Evolutionary conservation across 1,140 invertebrate species (phyloP).

Genomic region (Heliconius eleuchia): DNA sequence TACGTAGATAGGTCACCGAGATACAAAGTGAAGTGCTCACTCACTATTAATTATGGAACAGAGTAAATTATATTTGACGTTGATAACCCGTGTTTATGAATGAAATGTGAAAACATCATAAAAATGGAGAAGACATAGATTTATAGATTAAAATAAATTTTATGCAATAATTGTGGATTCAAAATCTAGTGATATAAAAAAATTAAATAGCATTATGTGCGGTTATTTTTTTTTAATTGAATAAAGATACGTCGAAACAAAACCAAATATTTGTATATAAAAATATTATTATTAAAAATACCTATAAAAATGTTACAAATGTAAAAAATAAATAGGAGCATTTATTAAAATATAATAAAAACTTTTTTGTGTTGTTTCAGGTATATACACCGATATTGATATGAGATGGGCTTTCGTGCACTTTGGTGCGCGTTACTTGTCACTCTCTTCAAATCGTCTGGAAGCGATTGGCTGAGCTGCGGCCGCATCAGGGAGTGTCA

Average conservation of each 20-base stretch:
- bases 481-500: constrained; percentile 88
- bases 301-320: too few relatives aligned
- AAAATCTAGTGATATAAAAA: too few relatives aligned
- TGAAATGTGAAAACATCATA: background rate
- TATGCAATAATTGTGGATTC: too few relatives aligned
- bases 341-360: too few relatives aligned
- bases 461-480: constrained; percentile 87
- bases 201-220: too few relatives aligned
- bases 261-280: too few relatives aligned
- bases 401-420: constrained; percentile 72
- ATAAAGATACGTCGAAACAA: too few relatives aligned
- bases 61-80: background rate
- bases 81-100: background rate
- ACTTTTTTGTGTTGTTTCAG: constrained; percentile 57
- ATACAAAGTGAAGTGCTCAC: constrained; percentile 33
- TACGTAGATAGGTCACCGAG: constrained; percentile 30
- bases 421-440: constrained; percentile 57
- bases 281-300: too few relatives aligned
- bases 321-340: too few relatives aligned
- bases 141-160: background rate
- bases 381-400: constrained; percentile 51
- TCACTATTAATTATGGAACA: constrained; percentile 36
- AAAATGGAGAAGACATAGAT: too few relatives aligned
- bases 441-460: constrained; percentile 58
- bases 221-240: too few relatives aligned